Evolutionary conservation across 2,797 vertebrate genomes (phyloP), one percentile per base, ranked within the genome.

Genomic region (Lacerta bilineata): DNA sequence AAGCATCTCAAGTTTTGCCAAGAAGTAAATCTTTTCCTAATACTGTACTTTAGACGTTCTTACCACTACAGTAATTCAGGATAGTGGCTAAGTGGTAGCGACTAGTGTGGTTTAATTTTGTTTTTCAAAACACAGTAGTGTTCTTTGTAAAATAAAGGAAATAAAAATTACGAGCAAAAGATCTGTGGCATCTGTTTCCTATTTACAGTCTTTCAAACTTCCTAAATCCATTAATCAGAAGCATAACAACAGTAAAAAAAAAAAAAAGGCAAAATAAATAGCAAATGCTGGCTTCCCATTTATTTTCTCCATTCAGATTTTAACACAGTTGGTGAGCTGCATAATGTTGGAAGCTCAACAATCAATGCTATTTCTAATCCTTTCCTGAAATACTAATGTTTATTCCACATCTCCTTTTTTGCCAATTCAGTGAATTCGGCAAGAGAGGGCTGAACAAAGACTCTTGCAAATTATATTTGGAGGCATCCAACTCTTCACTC

Each of bases 151-250:
- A 86, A 39, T 80, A 81, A 86, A 77, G 50, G 74, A 87, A 89
- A 91, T 83, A 85, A 68, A 93, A 92, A 80, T 36, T 91, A 0
- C 11, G 85, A 72, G 69, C 83, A 89, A 89, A 80, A 80, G 76
- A 74, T 80, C 81, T 80, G 86, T 29, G 80, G 64, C 89, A 95
- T 92, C 83, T 91, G 92, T 91, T 85, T 95, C 87, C 88, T 90
- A 80, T 94, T 95, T 90, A 92, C 72, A 91, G 69, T 61, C 88
- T 90, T 89, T 88, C 72, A 87, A 85, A 90, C 87, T 83, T 91
- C 87, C 20, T 81, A 88, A 69, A 89, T 61, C 55, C 71, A 72
- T 90, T 93, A 86, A 90, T 87, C 74, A 89, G 78, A 89, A 91
- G 6, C 76, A 84, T 61, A 87, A 89, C 29, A 61, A 90, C 39